phyloP scores from a whole-genome alignment of 2,888 invertebrate genomes.

The Phyto melanocephala region DNA sequence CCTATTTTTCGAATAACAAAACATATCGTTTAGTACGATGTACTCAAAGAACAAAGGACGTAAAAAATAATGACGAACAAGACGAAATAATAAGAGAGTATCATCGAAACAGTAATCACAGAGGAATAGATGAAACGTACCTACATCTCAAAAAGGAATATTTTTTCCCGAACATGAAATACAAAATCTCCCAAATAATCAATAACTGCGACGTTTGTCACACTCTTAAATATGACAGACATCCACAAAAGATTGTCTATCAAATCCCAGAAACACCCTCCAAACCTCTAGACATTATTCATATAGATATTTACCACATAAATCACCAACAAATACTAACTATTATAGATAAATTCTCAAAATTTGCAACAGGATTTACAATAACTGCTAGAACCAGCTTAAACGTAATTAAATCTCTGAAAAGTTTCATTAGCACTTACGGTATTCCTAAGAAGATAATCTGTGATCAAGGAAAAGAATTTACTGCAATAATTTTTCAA shows the following conservation, averaged over 20 bases:
- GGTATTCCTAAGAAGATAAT: constrained; percentile 52
- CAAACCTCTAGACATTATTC: constrained; percentile 19
- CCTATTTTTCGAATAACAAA: constrained; percentile 2
- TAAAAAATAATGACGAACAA: neutral
- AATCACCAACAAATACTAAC: constrained; percentile 39
- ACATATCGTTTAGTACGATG: neutral
- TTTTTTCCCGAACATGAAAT: neutral
- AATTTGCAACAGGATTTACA: constrained; percentile 47
- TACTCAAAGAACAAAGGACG: neutral
- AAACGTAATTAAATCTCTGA: constrained; percentile 30
- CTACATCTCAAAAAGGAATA: neutral
- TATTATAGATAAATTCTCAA: constrained; percentile 61
- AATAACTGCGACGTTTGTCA: constrained; percentile 37
- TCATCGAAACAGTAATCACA: constrained; percentile 18
- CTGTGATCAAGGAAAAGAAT: constrained; percentile 4
- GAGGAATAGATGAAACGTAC: constrained; percentile 19
- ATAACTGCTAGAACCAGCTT: constrained; percentile 43
- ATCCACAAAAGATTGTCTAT: constrained; percentile 30
- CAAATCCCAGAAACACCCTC: constrained; percentile 50
- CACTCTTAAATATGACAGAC: constrained; percentile 52
- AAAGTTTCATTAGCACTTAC: constrained; percentile 29
- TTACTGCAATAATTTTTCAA: constrained; percentile 43
- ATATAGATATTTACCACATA: constrained; percentile 51
- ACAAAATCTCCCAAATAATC: constrained; percentile 6
- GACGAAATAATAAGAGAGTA: neutral